Percentiles rank a stretch among this genome's conserved stretches.
Evolutionary conservation across 2,888 invertebrate species (phyloP).

Genomic region (Dicycla oo): DNA sequence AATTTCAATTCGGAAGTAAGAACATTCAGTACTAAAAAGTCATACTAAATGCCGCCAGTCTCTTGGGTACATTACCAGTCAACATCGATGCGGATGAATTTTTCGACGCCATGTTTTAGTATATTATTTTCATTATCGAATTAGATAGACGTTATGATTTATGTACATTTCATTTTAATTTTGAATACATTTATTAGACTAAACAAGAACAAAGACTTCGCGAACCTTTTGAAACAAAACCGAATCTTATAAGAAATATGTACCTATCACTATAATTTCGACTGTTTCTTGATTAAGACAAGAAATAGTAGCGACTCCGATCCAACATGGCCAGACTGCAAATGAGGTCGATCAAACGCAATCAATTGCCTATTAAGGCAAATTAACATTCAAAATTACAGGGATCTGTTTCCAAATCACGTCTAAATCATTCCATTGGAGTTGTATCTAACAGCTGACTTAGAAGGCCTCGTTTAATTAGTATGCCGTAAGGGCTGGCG

Average conservation of each 20-base stretch:
- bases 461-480: conserved; percentile 52
- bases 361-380: conserved; percentile 58
- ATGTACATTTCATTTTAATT: too few species aligned
- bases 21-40: neutral
- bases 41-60: too few species aligned
- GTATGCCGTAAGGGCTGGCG: conserved; percentile 57
- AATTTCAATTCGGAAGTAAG: neutral
- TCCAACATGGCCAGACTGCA: conserved; percentile 33
- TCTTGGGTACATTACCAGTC: too few species aligned
- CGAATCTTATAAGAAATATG: conserved; percentile 5
- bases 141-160: too few species aligned
- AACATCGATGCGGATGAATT: too few species aligned
- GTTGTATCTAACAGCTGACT: conserved; percentile 59
- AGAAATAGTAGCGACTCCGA: conserved; percentile 37
- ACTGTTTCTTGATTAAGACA: conserved; percentile 14
- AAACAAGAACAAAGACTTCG: neutral
- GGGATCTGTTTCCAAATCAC: conserved; percentile 61
- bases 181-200: too few species aligned
- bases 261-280: neutral
- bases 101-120: too few species aligned
- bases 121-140: too few species aligned
- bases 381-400: conserved; percentile 64
- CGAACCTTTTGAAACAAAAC: neutral
- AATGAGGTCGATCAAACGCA: conserved; percentile 55
- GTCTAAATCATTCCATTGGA: conserved; percentile 57